Conservation (phyloP, 2,113 vertebrate genomes). For the Pelecanus crispus region DNA sequence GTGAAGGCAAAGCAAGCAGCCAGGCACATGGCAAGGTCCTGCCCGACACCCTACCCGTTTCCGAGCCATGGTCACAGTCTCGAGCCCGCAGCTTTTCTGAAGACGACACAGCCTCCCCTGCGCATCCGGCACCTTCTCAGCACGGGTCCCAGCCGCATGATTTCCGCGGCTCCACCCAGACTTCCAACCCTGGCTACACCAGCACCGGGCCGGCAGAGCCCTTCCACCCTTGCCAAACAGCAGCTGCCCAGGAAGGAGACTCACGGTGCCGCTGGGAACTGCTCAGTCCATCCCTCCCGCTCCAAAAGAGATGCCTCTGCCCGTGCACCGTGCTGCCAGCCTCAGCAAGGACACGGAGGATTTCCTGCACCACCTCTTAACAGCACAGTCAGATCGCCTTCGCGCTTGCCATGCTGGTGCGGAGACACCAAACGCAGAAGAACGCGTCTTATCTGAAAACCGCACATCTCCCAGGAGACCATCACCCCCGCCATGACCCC, state of each 20-base stretch:
- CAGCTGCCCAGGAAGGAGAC: not conserved
- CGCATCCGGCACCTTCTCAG: not conserved
- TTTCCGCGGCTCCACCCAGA: conserved; percentile 39
- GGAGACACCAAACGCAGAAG: no score
- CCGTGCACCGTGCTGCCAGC: accelerated
- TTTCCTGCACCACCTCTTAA: not conserved
- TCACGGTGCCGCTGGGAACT: not conserved
- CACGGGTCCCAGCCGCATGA: not conserved
- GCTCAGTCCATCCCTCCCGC: not conserved
- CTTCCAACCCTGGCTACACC: not conserved
- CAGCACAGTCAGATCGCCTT: no score
- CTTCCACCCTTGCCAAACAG: not conserved
- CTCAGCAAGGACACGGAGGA: accelerated
- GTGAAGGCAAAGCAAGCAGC: not conserved
- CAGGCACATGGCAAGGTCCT: accelerated
- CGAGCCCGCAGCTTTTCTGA: not conserved
- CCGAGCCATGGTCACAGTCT: conserved; percentile 27
- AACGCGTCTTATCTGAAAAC: no score
- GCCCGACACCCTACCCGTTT: conserved; percentile 27
- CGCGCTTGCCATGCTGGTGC: no score
- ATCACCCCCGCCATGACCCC: no score
- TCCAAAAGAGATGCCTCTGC: accelerated
- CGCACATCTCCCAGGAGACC: no score
- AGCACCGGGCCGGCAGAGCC: not conserved
- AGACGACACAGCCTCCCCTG: not conserved